Evolutionary conservation across 2,113 vertebrate genomes (phyloP), one percentile per base, ranked within the genome.

Genomic region (Spea multiplicata): DNA sequence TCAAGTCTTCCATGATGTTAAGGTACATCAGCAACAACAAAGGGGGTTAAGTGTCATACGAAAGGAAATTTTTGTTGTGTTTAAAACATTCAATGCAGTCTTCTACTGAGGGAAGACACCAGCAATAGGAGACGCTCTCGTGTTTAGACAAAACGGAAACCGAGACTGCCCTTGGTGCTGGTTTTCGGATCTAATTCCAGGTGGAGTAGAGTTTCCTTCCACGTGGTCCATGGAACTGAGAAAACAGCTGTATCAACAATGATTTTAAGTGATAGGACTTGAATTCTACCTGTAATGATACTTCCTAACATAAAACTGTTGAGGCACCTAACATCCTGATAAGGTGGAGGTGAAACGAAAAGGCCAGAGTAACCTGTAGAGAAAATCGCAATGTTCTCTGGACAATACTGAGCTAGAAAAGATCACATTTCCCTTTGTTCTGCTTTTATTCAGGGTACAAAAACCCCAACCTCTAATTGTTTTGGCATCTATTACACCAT

Each of bases 281-380:
- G 44, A n/a, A 50, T 71, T 72, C 69, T 78, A 55, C 14, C 48
- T 66, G 76, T 73, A 79, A 73, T 72, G 61, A 72, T 66, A 73
- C 76, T 50, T 16, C 50, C 69, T 47, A 12, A n/a, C 5, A 30
- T 16, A 70, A 57, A 16, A 68, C 49, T 13, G 52, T 8, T 45
- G 17, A 45, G 44, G 64, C 46, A 45, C 70, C 61, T 55, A 13
- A 73, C 55, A 78, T 61, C 16, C 50, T 17, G 76, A 79, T 79
- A 79, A 79, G 70, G 13, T 65, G 69, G 59, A 13, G 49, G 69
- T 78, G 61, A 49, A 78, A 66, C 17, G 44, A 55, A 12, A 44
- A 78, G 69, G 62, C 30, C 69, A 78, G 14, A 44, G 10, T 61
- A 55, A 55, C 3, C 53, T 71, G 75, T 57, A 9, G 8, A 3